A percentile compares a stretch with the other conserved stretches of the same genome.
Conservation (phyloP, 2,797 vertebrate species). For the Somateria mollissima region DNA sequence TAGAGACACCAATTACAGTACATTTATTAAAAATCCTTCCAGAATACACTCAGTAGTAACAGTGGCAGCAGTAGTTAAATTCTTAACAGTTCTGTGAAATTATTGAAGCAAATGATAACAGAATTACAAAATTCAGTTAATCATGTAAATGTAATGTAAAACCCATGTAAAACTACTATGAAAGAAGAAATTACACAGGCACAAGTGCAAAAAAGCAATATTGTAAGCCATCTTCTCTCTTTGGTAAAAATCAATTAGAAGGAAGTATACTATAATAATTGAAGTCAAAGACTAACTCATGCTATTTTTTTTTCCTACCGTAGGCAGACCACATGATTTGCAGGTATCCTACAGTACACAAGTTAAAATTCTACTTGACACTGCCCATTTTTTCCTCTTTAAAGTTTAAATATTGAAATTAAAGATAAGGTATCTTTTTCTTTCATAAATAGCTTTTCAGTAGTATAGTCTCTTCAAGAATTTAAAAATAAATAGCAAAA, state of each 20-base stretch:
- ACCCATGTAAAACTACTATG: slow-evolving; percentile 27
- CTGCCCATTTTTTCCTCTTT: slow-evolving; percentile 13
- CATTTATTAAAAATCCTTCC: slow-evolving; percentile 41
- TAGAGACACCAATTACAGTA: slow-evolving; percentile 59
- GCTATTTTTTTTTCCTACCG: not conserved
- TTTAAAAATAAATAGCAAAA: slow-evolving; percentile 73
- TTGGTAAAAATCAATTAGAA: slow-evolving; percentile 61
- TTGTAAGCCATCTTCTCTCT: slow-evolving; percentile 33
- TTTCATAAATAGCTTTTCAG: slow-evolving; percentile 72
- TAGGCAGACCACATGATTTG: not conserved
- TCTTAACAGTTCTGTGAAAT: slow-evolving; percentile 5
- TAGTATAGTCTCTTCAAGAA: slow-evolving; percentile 31
- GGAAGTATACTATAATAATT: slow-evolving; percentile 37
- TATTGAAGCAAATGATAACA: slow-evolving; percentile 42
- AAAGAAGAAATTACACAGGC: slow-evolving; percentile 50
- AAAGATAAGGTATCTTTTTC: not conserved
- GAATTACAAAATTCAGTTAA: slow-evolving; percentile 20
- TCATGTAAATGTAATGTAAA: slow-evolving; percentile 12
- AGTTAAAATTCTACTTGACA: slow-evolving; percentile 5
- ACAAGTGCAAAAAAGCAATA: slow-evolving; percentile 58
- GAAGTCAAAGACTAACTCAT: slow-evolving; percentile 44
- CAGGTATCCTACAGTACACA: not conserved
- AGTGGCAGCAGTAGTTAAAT: slow-evolving; percentile 36
- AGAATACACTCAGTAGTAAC: slow-evolving; percentile 36
- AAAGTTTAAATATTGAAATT: slow-evolving; percentile 51